phyloP scores from a whole-genome alignment of 2,888 invertebrate species.

The Oconnorella tubifera region DNA sequence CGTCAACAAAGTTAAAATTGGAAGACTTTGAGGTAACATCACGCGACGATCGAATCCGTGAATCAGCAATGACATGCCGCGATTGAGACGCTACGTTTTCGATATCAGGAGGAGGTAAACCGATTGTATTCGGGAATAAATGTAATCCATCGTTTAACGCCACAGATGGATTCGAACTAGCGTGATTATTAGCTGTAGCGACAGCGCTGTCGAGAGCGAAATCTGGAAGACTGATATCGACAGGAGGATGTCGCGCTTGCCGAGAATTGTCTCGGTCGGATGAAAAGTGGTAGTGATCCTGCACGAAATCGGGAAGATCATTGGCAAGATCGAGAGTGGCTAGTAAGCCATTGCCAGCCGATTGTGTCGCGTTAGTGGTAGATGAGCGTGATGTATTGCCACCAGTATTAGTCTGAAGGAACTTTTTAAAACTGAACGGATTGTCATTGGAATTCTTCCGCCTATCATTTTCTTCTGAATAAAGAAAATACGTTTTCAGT shows the following conservation, averaged over 20 bases:
- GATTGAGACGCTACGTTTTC: not conserved
- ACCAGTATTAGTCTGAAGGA: constrained; percentile 38
- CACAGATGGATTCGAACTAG: not conserved
- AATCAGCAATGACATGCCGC: no score
- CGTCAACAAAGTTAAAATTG: not conserved
- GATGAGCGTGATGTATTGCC: not conserved
- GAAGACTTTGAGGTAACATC: not conserved
- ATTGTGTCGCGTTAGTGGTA: not conserved
- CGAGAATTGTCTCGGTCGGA: constrained; percentile 1
- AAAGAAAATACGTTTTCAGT: not conserved
- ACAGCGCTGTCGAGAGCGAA: constrained; percentile 38
- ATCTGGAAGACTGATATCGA: constrained; percentile 40
- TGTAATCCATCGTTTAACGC: not conserved
- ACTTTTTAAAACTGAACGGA: constrained; percentile 55
- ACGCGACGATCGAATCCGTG: no score
- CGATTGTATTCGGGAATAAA: not conserved
- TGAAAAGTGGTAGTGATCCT: constrained; percentile 40
- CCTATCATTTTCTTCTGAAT: constrained; percentile 1
- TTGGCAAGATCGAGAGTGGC: constrained; percentile 42
- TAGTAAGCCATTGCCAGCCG: constrained; percentile 12
- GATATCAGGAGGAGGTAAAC: constrained; percentile 4
- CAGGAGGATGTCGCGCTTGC: constrained; percentile 1
- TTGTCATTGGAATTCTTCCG: constrained; percentile 34
- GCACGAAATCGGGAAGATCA: constrained; percentile 53
- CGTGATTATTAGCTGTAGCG: not conserved